Conservation (phyloP, 2,888 invertebrate species). For the Drosophila eohydei region DNA sequence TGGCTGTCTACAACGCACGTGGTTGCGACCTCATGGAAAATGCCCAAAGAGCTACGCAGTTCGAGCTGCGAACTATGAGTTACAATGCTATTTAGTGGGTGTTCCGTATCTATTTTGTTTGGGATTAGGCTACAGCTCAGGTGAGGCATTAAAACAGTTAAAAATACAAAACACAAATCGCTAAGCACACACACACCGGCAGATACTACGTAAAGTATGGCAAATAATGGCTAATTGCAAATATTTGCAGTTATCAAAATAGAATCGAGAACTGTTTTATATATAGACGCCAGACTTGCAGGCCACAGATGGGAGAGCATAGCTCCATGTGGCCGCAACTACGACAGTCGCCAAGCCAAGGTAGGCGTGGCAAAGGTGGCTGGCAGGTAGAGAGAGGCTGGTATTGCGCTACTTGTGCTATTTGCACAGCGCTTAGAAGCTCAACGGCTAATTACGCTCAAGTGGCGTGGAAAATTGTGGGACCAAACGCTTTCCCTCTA, state of each 20-base stretch:
- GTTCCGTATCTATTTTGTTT: constrained; percentile 47
- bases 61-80: constrained; percentile 3
- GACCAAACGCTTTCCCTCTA: constrained; percentile 16
- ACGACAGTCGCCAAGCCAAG: not conserved
- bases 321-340: not conserved
- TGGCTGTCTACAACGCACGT: constrained; percentile 37
- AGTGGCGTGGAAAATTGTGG: constrained; percentile 80
- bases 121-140: constrained; percentile 46
- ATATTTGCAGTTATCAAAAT: constrained; percentile 78
- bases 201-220: constrained; percentile 44
- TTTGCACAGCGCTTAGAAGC: constrained; percentile 70
- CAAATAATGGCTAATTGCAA: constrained; percentile 68
- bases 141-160: constrained; percentile 31
- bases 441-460: constrained; percentile 78
- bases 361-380: not conserved
- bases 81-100: constrained; percentile 21
- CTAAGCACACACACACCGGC: constrained; percentile 16
- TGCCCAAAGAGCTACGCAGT: constrained; percentile 53
- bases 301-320: constrained; percentile 1
- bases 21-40: constrained; percentile 67
- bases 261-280: constrained; percentile 72
- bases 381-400: not conserved
- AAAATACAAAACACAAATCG: constrained; percentile 44
- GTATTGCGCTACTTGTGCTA: constrained; percentile 31
- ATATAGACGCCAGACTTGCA: constrained; percentile 56